phyloP scores from a whole-genome alignment of 2,113 vertebrate species.

The Labrus mixtus region DNA sequence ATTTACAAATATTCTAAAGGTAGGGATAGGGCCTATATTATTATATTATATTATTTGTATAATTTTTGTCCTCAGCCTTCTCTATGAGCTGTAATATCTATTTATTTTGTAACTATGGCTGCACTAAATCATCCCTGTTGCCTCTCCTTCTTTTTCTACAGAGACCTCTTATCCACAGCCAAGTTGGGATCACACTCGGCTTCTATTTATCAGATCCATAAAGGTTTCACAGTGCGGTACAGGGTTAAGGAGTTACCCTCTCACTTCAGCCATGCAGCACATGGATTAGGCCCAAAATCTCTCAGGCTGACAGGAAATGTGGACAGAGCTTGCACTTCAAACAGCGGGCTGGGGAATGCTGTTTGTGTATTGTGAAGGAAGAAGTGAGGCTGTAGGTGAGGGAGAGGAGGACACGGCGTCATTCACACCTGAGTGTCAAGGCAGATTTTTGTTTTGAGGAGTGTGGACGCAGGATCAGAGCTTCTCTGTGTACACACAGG shows the following conservation, averaged over 20 bases:
- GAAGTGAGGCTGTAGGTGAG: slow-evolving; percentile 53
- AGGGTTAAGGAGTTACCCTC: slow-evolving; percentile 9
- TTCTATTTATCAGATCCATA: slow-evolving; percentile 43
- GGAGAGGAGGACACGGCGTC: slow-evolving; percentile 63
- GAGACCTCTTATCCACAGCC: slow-evolving; percentile 46
- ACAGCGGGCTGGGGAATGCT: slow-evolving; percentile 53
- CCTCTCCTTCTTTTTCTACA: slow-evolving; percentile 2
- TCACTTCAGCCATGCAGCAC: slow-evolving; percentile 28
- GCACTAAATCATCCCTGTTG: slow-evolving; percentile 38
- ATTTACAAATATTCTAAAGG: too few relatives aligned
- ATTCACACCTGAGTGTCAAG: slow-evolving; percentile 75
- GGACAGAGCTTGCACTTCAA: slow-evolving; percentile 77
- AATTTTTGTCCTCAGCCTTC: slow-evolving; percentile 25
- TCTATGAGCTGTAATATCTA: slow-evolving; percentile 3
- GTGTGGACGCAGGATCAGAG: slow-evolving; percentile 57
- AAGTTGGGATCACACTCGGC: slow-evolving; percentile 60
- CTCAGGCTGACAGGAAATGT: slow-evolving; percentile 72
- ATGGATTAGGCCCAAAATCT: slow-evolving; percentile 50
- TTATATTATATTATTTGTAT: too few relatives aligned
- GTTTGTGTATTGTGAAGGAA: slow-evolving; percentile 75
- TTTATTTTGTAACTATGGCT: slow-evolving; percentile 31
- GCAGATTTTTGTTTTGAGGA: slow-evolving; percentile 49
- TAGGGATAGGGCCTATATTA: too few relatives aligned
- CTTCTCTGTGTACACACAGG: slow-evolving; percentile 67
- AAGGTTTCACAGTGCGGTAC: slow-evolving; percentile 5